Percentiles rank a stretch among this genome's conserved stretches.
Conservation (phyloP, 1,140 invertebrate genomes). For the Anagrus nilaparvatae region DNA sequence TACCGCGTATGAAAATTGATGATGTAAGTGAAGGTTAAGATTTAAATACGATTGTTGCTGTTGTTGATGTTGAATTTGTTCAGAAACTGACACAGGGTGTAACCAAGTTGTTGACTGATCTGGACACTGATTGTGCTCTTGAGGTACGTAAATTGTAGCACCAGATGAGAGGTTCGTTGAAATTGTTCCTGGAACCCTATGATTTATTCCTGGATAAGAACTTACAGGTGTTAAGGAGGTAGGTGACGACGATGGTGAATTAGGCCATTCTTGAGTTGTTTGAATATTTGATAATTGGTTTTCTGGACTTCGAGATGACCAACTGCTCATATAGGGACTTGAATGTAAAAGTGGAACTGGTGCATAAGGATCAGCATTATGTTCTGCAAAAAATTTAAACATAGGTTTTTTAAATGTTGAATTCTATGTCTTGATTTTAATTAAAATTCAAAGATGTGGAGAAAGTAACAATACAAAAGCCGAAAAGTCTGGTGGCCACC, state of each 20-base stretch:
- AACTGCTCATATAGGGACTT: constrained; percentile 36
- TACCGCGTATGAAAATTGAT: constrained; percentile 33
- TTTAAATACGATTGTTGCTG: constrained; percentile 37
- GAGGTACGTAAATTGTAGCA: constrained; percentile 29
- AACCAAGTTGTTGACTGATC: constrained; percentile 32
- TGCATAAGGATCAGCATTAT: constrained; percentile 34
- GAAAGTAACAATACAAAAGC: too few relatives aligned
- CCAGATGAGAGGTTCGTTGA: constrained; percentile 24
- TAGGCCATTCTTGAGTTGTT: constrained; percentile 34
- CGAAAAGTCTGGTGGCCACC: too few relatives aligned
- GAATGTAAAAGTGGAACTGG: constrained; percentile 38
- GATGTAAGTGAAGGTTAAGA: constrained; percentile 38
- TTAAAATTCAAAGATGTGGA: too few relatives aligned
- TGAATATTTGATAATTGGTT: constrained; percentile 20
- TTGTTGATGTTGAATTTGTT: constrained; percentile 32
- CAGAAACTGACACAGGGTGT: constrained; percentile 31
- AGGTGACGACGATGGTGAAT: constrained; percentile 35
- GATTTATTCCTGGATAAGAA: constrained; percentile 21
- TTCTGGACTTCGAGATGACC: constrained; percentile 38
- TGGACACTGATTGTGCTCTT: background rate
- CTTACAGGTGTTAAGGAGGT: constrained; percentile 26
- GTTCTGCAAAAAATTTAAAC: constrained; percentile 24
- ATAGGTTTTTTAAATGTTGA: background rate
- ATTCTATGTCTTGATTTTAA: too few relatives aligned
- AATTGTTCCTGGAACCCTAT: constrained; percentile 17